A percentile compares a stretch with the other conserved stretches of the same genome.
Evolutionary conservation across 2,888 invertebrate genomes (phyloP).

Genomic region (Andricus curvator): DNA sequence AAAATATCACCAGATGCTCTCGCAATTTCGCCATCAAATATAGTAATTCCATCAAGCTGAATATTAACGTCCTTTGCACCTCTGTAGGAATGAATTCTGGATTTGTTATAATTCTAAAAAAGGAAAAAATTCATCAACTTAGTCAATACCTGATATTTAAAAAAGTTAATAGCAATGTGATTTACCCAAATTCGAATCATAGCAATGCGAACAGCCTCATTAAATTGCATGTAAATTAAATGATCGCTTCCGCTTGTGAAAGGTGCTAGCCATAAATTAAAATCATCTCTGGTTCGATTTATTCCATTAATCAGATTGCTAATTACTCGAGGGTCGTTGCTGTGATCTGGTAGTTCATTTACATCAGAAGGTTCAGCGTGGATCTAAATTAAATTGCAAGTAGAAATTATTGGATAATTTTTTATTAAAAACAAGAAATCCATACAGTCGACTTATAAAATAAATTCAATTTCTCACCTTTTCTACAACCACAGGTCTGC

Average conservation of each 20-base stretch:
- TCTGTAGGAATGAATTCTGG: constrained; percentile 89
- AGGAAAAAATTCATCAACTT: not conserved
- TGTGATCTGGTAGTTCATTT: constrained; percentile 85
- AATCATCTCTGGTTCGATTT: constrained; percentile 87
- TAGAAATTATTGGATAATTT: not conserved
- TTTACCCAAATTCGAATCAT: constrained; percentile 86
- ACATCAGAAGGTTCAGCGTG: constrained; percentile 81
- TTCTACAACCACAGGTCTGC: constrained; percentile 81
- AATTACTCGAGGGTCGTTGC: constrained; percentile 82
- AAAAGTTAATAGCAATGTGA: constrained; percentile 50
- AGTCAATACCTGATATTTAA: not conserved
- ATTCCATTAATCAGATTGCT: constrained; percentile 85
- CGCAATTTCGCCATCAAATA: constrained; percentile 91
- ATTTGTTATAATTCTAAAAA: constrained; percentile 92
- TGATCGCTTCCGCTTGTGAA: constrained; percentile 82
- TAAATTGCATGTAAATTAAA: constrained; percentile 82
- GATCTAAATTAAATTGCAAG: constrained; percentile 76
- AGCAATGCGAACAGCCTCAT: constrained; percentile 80
- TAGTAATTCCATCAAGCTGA: constrained; percentile 83
- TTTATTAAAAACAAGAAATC: not conserved
- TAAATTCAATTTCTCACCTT: constrained; percentile 79
- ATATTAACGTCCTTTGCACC: constrained; percentile 87
- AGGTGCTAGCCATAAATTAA: constrained; percentile 87
- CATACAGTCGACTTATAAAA: constrained; percentile 30
- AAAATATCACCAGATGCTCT: constrained; percentile 87